A percentile compares a stretch with the other conserved stretches of the same genome.
phyloP scores from a whole-genome alignment of 2,888 invertebrate genomes.

The Pyrrhia umbra region DNA sequence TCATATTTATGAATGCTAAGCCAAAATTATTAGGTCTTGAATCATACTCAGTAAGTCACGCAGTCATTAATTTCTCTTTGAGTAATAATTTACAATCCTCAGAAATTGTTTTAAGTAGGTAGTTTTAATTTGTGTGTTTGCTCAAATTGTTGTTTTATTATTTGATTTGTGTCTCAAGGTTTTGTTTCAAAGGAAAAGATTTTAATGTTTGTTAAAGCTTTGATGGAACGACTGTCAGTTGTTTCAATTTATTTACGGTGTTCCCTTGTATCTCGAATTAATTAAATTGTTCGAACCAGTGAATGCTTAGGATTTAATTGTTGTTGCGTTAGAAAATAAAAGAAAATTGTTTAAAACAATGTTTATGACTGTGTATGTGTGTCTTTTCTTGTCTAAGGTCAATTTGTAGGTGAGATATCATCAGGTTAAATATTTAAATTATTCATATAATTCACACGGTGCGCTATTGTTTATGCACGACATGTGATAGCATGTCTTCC shows the following conservation, averaged over 20 bases:
- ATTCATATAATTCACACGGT: background rate
- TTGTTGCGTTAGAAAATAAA: constrained; percentile 8
- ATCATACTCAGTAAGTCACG: constrained; percentile 12
- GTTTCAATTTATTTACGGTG: constrained; percentile 22
- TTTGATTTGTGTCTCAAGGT: constrained; percentile 17
- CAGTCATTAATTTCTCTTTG: constrained; percentile 1
- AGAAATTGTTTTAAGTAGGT: constrained; percentile 18
- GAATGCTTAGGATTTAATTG: constrained; percentile 11
- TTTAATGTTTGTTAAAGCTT: constrained; percentile 29
- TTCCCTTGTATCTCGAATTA: constrained; percentile 35
- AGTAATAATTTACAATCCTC: constrained; percentile 14
- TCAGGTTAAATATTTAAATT: constrained; percentile 9
- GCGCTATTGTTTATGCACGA: background rate
- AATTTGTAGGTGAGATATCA: background rate
- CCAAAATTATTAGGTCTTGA: constrained; percentile 21
- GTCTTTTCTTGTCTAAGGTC: background rate
- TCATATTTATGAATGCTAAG: constrained; percentile 36
- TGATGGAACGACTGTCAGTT: constrained; percentile 32
- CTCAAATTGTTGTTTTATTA: constrained; percentile 28
- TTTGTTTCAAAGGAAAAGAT: constrained; percentile 35
- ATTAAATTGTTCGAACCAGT: constrained; percentile 25
- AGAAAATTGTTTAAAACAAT: background rate
- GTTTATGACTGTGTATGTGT: too few species aligned
- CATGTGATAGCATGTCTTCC: background rate
- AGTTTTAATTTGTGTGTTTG: constrained; percentile 24